phyloP scores from a whole-genome alignment of 1,140 invertebrate genomes.

The Leptinotarsa lineolata region DNA sequence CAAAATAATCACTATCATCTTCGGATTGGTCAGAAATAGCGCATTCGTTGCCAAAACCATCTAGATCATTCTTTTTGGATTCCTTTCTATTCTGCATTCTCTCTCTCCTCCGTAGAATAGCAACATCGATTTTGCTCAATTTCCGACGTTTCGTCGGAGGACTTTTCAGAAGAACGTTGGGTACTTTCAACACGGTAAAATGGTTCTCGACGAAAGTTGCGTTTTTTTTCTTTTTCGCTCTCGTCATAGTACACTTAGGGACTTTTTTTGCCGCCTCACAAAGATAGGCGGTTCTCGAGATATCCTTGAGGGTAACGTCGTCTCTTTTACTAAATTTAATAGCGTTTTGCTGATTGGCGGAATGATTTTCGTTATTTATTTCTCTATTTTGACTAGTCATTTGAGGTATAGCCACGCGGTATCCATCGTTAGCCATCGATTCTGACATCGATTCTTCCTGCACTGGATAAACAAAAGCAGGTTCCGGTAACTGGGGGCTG shows the following conservation, averaged over 20 bases:
- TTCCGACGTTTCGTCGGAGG: slow-evolving; percentile 42
- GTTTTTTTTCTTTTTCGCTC: background rate
- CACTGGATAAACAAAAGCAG: slow-evolving; percentile 51
- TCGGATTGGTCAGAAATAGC: slow-evolving; percentile 42
- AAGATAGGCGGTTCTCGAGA: background rate
- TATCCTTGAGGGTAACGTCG: too few species aligned
- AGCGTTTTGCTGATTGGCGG: slow-evolving; percentile 16
- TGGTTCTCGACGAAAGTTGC: background rate
- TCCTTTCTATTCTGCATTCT: slow-evolving; percentile 15
- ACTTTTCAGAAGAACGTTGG: slow-evolving; percentile 37
- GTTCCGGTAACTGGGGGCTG: slow-evolving; percentile 50
- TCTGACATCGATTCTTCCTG: slow-evolving; percentile 33
- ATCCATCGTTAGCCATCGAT: slow-evolving; percentile 39
- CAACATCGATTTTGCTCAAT: slow-evolving; percentile 52
- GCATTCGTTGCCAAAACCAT: slow-evolving; percentile 1
- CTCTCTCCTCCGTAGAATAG: slow-evolving; percentile 37
- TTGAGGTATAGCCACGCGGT: slow-evolving; percentile 42
- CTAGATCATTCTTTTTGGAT: slow-evolving; percentile 20
- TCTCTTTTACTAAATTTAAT: too few species aligned
- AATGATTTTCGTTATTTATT: slow-evolving; percentile 29
- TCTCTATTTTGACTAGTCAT: slow-evolving; percentile 46
- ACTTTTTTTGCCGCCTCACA: background rate
- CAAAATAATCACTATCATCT: slow-evolving; percentile 37
- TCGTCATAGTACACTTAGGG: background rate
- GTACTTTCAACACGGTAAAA: slow-evolving; percentile 49